phyloP scores from a whole-genome alignment of 1,140 invertebrate genomes.

The Halesus radiatus region DNA sequence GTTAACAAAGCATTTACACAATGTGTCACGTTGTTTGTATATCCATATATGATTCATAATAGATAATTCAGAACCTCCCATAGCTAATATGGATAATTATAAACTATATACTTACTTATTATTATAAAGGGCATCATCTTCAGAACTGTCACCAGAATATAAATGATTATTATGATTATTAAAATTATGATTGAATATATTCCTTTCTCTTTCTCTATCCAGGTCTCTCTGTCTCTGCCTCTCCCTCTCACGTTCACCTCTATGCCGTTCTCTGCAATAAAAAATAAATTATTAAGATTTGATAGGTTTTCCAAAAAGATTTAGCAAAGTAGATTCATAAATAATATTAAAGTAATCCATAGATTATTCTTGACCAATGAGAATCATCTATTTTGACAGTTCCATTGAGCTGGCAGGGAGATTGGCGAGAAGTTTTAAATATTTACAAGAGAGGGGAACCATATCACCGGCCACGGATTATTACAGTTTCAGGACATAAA shows the following conservation, averaged over 20 bases:
- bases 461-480: too few relatives aligned
- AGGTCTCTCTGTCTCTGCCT: slow-evolving; percentile 62
- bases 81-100: too few relatives aligned
- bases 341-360: background rate
- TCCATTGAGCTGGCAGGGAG: too few relatives aligned
- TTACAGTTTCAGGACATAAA: too few relatives aligned
- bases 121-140: slow-evolving; percentile 70
- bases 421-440: too few relatives aligned
- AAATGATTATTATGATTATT: slow-evolving; percentile 62
- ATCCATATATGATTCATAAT: too few relatives aligned
- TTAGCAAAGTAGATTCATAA: slow-evolving; percentile 11
- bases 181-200: slow-evolving; percentile 58
- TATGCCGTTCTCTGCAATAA: slow-evolving; percentile 68
- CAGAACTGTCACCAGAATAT: slow-evolving; percentile 72
- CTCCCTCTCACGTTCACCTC: slow-evolving; percentile 65
- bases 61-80: too few relatives aligned
- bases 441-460: too few relatives aligned
- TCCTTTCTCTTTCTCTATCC: slow-evolving; percentile 62
- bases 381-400: background rate
- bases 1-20: too few relatives aligned
- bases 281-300: slow-evolving; percentile 39
- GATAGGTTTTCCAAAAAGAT: background rate
- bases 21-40: too few relatives aligned
- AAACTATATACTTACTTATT: slow-evolving; percentile 64
- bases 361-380: background rate